Evolutionary conservation across 2,113 vertebrate genomes (phyloP).

Genomic region (Cyprinodon variegatus): DNA sequence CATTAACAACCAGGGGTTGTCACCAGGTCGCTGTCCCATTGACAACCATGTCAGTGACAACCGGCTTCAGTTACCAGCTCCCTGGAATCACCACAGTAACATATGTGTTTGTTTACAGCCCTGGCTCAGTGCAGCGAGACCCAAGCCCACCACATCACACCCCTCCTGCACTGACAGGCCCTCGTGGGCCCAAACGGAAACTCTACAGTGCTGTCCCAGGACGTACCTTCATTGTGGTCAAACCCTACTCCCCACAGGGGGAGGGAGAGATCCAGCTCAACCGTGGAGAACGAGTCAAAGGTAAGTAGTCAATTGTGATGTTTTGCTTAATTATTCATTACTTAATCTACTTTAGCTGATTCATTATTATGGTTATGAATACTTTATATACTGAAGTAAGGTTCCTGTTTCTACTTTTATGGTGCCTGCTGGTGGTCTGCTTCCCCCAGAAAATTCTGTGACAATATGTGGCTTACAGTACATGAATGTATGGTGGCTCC

Average conservation of each 20-base stretch:
- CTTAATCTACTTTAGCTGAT: background rate
- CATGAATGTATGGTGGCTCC: slow-evolving; percentile 20
- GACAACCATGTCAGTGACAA: slow-evolving; percentile 80
- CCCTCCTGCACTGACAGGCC: slow-evolving; percentile 79
- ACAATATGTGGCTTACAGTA: slow-evolving; percentile 21
- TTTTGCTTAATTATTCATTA: background rate
- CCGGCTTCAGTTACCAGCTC: slow-evolving; percentile 85
- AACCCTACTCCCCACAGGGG: slow-evolving; percentile 91
- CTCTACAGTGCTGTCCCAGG: slow-evolving; percentile 96
- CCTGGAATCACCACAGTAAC: slow-evolving; percentile 92
- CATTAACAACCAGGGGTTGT: slow-evolving; percentile 62
- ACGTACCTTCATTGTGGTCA: slow-evolving; percentile 94
- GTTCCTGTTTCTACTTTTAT: slow-evolving; percentile 7
- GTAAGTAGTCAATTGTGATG: slow-evolving; percentile 75
- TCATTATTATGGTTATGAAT: background rate
- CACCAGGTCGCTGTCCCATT: slow-evolving; percentile 59
- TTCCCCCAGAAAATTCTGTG: slow-evolving; percentile 10
- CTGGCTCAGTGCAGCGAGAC: slow-evolving; percentile 83
- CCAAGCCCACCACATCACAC: slow-evolving; percentile 82
- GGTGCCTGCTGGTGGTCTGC: background rate
- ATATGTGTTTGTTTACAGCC: slow-evolving; percentile 98
- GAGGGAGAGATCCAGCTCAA: slow-evolving; percentile 95
- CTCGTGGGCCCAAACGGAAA: slow-evolving; percentile 92
- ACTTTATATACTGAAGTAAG: background rate
- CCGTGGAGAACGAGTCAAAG: slow-evolving; percentile 94